phyloP scores from a whole-genome alignment of 2,888 invertebrate species.

The Hybos culiciformis region DNA sequence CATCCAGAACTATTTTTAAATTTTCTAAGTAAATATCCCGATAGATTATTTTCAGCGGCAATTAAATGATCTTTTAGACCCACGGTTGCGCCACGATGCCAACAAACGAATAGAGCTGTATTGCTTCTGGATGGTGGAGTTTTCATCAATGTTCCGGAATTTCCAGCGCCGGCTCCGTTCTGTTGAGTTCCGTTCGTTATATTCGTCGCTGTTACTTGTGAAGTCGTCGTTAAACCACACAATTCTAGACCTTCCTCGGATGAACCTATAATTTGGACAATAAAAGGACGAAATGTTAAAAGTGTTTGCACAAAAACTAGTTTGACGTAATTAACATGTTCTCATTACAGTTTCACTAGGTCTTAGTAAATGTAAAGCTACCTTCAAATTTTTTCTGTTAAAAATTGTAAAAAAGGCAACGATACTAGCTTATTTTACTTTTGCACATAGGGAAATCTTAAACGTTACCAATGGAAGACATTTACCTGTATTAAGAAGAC shows the following conservation, averaged over 20 bases:
- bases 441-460: no score
- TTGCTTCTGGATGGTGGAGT: slow-evolving; percentile 55
- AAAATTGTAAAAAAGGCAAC: no score
- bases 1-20: slow-evolving; percentile 97
- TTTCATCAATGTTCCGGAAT: slow-evolving; percentile 33
- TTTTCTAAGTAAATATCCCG: slow-evolving; percentile 89
- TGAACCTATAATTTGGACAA: slow-evolving; percentile 48
- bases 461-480: no score
- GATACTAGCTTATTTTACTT: no score
- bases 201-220: slow-evolving; percentile 9
- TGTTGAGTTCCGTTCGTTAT: slow-evolving; percentile 17
- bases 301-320: no score
- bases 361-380: no score
- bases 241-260: slow-evolving; percentile 59
- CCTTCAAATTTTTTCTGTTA: no score
- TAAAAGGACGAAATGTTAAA: no score
- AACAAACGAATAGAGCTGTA: slow-evolving; percentile 87
- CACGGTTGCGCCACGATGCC: slow-evolving; percentile 87
- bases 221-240: slow-evolving; percentile 39
- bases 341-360: no score
- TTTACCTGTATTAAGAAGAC: no score
- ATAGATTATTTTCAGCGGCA: slow-evolving; percentile 74
- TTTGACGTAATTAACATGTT: no score
- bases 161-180: slow-evolving; percentile 20
- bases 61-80: slow-evolving; percentile 60